A percentile compares a stretch with the other conserved stretches of the same genome.
Evolutionary conservation across 2,113 vertebrate species (phyloP).

Genomic region (Columba livia): DNA sequence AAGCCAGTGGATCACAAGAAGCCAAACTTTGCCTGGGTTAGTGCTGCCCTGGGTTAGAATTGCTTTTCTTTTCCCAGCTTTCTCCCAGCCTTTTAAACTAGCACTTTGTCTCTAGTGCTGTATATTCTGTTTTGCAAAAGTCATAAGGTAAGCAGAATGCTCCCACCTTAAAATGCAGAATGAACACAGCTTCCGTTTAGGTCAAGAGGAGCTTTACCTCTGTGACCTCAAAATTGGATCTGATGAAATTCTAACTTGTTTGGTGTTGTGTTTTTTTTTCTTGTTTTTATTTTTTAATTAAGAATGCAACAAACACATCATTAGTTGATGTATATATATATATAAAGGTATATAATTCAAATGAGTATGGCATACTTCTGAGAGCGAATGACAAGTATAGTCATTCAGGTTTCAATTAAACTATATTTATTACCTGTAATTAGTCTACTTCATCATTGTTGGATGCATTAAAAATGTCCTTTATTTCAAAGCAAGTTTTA

Average conservation of each 20-base stretch:
- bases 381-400: constrained; percentile 10
- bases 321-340: background rate
- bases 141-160: background rate
- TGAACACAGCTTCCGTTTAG: background rate
- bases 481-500: constrained; percentile 47
- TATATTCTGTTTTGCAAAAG: background rate
- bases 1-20: background rate
- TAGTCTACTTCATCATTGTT: constrained; percentile 43
- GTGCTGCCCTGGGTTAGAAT: background rate
- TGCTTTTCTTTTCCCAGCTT: background rate
- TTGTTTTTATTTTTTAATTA: background rate
- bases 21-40: background rate
- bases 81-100: background rate
- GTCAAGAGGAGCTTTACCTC: background rate
- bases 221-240: background rate
- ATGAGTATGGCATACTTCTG: background rate
- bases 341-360: constrained; percentile 7
- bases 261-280: background rate
- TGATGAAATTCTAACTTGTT: background rate
- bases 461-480: constrained; percentile 26
- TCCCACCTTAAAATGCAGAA: background rate
- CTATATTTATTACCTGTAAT: constrained; percentile 54
- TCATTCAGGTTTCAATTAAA: constrained; percentile 65
- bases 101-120: background rate
- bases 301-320: constrained; percentile 9